Conservation (phyloP, 1,140 invertebrate species). For the Rhyzopertha dominica region DNA sequence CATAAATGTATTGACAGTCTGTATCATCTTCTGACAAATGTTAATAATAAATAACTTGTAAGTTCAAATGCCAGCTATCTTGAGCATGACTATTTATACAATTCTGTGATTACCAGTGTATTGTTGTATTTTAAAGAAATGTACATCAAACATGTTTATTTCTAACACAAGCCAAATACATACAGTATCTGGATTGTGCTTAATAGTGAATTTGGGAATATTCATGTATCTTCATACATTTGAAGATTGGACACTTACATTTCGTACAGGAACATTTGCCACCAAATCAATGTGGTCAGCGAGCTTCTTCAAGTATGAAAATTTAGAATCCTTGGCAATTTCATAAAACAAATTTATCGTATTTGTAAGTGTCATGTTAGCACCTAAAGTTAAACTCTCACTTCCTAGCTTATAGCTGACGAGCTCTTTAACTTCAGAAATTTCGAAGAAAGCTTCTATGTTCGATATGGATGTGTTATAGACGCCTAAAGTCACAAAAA, state of each 20-base stretch:
- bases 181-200: not conserved
- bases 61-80: too few relatives aligned
- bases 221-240: not conserved
- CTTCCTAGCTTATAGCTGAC: conserved; percentile 49
- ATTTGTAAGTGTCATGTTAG: conserved; percentile 58
- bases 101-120: too few relatives aligned
- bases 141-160: too few relatives aligned
- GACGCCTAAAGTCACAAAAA: conserved; percentile 50
- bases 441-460: conserved; percentile 63
- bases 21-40: too few relatives aligned
- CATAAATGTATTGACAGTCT: too few relatives aligned
- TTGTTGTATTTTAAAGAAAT: too few relatives aligned
- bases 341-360: conserved; percentile 57
- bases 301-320: conserved; percentile 52
- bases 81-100: too few relatives aligned
- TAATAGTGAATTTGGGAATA: not conserved
- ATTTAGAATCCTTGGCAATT: conserved; percentile 43
- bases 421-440: conserved; percentile 62
- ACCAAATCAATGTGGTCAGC: conserved; percentile 62
- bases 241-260: conserved; percentile 51
- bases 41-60: too few relatives aligned
- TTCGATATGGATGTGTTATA: conserved; percentile 49
- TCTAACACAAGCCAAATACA: too few relatives aligned
- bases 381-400: conserved; percentile 56
- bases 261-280: conserved; percentile 62